Evolutionary conservation across 2,113 vertebrate species (phyloP).

Genomic region (Sceloporus undulatus): DNA sequence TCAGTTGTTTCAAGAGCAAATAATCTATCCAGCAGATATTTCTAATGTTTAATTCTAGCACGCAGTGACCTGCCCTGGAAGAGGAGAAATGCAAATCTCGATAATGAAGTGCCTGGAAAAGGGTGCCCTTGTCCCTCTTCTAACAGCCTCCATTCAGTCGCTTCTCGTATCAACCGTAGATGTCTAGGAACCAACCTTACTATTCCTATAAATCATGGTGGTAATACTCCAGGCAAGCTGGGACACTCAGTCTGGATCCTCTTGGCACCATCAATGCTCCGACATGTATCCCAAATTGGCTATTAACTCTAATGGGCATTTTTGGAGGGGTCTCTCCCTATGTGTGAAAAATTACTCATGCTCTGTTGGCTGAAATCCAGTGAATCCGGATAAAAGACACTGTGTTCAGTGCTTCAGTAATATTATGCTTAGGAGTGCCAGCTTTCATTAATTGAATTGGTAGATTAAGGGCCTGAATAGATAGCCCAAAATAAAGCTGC

Average conservation of each 20-base stretch:
- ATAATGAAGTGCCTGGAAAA: neutral
- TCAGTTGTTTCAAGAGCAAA: neutral
- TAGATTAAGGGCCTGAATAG: neutral
- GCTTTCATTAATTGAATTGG: too few relatives aligned
- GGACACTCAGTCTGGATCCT: neutral
- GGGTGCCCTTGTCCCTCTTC: neutral
- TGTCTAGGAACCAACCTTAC: too few relatives aligned
- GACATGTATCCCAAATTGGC: neutral
- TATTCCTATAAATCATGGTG: neutral
- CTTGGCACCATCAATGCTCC: conserved; percentile 1
- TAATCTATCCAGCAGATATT: neutral
- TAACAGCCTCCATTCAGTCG: neutral
- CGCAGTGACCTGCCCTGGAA: neutral
- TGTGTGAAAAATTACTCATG: neutral
- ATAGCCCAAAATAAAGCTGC: too few relatives aligned
- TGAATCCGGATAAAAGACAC: neutral
- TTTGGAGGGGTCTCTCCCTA: too few relatives aligned
- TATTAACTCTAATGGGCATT: neutral
- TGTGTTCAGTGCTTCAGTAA: neutral
- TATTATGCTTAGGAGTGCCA: too few relatives aligned
- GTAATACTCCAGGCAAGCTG: neutral
- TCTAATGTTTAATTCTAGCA: neutral
- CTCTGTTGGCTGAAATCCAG: neutral
- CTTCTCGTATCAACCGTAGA: too few relatives aligned
- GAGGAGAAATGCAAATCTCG: too few relatives aligned